Evolutionary conservation across 2,888 invertebrate genomes (phyloP).

Genomic region (Epirrhoe tristata): DNA sequence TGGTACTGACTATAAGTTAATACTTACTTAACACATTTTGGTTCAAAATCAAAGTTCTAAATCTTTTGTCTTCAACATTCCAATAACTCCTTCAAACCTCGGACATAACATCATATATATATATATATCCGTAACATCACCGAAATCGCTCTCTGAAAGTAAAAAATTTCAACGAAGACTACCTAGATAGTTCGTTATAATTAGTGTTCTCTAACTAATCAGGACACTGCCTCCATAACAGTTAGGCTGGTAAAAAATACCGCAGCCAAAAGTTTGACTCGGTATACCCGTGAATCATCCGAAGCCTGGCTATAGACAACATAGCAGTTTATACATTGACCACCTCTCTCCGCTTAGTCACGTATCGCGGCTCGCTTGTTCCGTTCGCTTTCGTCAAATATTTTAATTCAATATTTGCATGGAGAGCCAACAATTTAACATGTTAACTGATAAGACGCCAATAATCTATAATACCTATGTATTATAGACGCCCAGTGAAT

Average conservation of each 20-base stretch:
- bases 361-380: slow-evolving; percentile 56
- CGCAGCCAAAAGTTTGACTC: slow-evolving; percentile 76
- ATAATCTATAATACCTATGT: neutral
- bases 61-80: neutral
- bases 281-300: slow-evolving; percentile 73
- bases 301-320: slow-evolving; percentile 21
- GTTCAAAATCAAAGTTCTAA: no score
- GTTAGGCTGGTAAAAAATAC: slow-evolving; percentile 73
- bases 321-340: slow-evolving; percentile 43
- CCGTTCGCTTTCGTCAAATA: slow-evolving; percentile 68
- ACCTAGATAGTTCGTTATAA: slow-evolving; percentile 16
- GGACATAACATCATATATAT: no score
- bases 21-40: no score
- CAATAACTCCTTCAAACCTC: neutral
- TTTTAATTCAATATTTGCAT: slow-evolving; percentile 71
- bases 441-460: slow-evolving; percentile 43
- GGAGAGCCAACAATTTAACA: slow-evolving; percentile 46
- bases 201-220: slow-evolving; percentile 57
- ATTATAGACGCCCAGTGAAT: slow-evolving; percentile 13
- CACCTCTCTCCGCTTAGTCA: slow-evolving; percentile 60
- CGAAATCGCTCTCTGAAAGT: neutral
- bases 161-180: neutral
- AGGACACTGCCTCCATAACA: slow-evolving; percentile 58
- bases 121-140: no score
- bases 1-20: no score